Evolutionary conservation across 30 jellyfish, hydroid and myxozoan genomes (phyloP).

Genomic region (Turritopsis rubra): DNA sequence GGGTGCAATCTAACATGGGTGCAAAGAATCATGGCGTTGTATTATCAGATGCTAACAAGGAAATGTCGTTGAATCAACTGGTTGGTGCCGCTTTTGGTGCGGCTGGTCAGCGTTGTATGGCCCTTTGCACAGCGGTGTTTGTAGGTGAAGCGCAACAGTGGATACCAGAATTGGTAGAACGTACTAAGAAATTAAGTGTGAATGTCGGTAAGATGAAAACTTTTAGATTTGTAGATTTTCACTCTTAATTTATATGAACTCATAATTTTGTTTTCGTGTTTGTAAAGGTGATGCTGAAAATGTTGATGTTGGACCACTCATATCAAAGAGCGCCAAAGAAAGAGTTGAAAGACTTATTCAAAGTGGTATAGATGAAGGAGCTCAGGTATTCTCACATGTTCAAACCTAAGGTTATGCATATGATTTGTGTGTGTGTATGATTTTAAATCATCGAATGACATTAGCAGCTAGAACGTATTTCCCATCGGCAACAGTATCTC

Average conservation of each 20-base stretch:
- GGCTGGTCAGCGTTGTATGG: constrained; percentile 97
- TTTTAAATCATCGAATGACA: too few species aligned
- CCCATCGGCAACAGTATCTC: too few species aligned
- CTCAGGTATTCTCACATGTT: constrained; percentile 34
- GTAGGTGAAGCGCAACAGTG: constrained; percentile 92
- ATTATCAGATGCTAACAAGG: constrained; percentile 93
- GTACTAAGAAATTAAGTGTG: constrained; percentile 72
- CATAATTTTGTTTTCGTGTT: neutral
- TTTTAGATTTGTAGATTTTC: too few species aligned
- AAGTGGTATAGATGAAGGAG: constrained; percentile 88
- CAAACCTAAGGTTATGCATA: too few species aligned
- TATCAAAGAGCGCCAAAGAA: constrained; percentile 73
- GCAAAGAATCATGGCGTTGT: constrained; percentile 95
- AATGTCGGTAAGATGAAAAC: constrained; percentile 48
- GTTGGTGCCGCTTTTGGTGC: constrained; percentile 99
- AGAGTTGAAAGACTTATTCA: constrained; percentile 72
- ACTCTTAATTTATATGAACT: neutral
- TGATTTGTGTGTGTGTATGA: too few species aligned
- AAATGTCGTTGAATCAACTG: constrained; percentile 83
- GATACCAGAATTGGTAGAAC: constrained; percentile 90
- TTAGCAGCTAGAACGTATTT: too few species aligned
- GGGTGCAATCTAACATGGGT: constrained; percentile 95
- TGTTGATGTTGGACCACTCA: constrained; percentile 83
- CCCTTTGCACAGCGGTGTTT: constrained; percentile 81
- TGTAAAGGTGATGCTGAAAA: constrained; percentile 71